Base-by-base conservation (phyloP, 2,888 invertebrate genomes). In the Leptarthrus brevirostris region DNA sequence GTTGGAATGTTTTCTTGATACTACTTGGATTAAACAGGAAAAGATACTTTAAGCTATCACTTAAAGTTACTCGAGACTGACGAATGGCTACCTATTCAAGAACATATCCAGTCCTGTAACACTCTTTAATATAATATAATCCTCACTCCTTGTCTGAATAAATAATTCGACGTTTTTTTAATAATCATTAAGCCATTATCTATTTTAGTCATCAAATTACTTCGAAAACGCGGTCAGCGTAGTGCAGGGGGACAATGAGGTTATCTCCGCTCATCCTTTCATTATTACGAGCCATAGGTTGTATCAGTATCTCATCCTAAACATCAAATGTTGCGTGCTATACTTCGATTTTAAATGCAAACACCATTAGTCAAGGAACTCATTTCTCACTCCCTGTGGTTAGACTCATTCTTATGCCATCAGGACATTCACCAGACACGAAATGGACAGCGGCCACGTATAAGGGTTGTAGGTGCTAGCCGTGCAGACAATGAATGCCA, bases 321-420 rank as follows among this genome's bases (percentile, higher is more conserved):
- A 58, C 66, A 49, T 70, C 73, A 70, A 73, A 73, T 61, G 26
- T 75, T 73, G 75, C 75, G 75, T 75, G 75, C 30, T 69, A 53
- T 61, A 44, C 53, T 75, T 75, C 75, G 75, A 75, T 75, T 75
- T 75, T 73, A 56, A 75, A 73, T 70, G 75, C 73, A 73, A 75
- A 75, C 75, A 73, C 73, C 70, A 75, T 75, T 75, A 75, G 75
- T 75, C 75, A 73, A 75, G 73, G 53, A 64, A 20, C 52, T 52
- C 69, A 52, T 52, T 69, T 22, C 69, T 52, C 69, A 69, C 34
- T 34, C 69, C 69, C 16, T 18, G 52, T 14, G 49, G 69, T 52
- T 52, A 30, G 52, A 20, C 52, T 69, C 69, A 30, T 34, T 52
- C 34, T 52, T 36, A 36, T 36, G 52, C 69, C 20, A 34, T 52